Percentiles rank a stretch among this genome's conserved stretches.
Evolutionary conservation across 2,113 vertebrate species (phyloP).

Genomic region (Amphiprion percula): DNA sequence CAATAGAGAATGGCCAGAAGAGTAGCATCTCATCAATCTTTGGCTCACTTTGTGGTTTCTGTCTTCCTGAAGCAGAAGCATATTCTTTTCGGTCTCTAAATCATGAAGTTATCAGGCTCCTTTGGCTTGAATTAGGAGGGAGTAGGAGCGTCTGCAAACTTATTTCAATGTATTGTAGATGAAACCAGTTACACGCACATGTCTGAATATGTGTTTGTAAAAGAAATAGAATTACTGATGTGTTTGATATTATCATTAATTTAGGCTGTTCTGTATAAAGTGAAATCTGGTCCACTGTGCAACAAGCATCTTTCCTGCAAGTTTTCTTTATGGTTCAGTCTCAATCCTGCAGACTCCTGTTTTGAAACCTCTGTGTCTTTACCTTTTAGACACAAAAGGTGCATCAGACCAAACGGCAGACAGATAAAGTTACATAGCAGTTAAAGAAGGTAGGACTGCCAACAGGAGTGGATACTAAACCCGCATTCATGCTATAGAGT

Average conservation of each 20-base stretch:
- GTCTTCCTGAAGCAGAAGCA: slow-evolving; percentile 37
- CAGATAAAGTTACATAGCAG: too few species aligned
- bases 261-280: not conserved
- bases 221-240: not conserved
- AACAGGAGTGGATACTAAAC: too few species aligned
- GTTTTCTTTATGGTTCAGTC: too few species aligned
- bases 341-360: too few species aligned
- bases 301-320: too few species aligned
- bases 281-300: not conserved
- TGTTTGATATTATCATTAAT: not conserved
- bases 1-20: slow-evolving; percentile 70
- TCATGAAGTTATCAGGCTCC: slow-evolving; percentile 38
- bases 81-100: slow-evolving; percentile 54
- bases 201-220: not conserved
- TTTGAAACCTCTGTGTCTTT: too few species aligned
- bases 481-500: too few species aligned
- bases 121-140: slow-evolving; percentile 1
- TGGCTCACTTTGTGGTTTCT: slow-evolving; percentile 58
- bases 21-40: slow-evolving; percentile 67
- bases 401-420: too few species aligned
- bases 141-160: not conserved
- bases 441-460: too few species aligned
- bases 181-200: not conserved
- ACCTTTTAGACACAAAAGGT: too few species aligned
- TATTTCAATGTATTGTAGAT: not conserved